phyloP scores from a whole-genome alignment of 2,888 invertebrate species.

The Macrophya annulata region DNA sequence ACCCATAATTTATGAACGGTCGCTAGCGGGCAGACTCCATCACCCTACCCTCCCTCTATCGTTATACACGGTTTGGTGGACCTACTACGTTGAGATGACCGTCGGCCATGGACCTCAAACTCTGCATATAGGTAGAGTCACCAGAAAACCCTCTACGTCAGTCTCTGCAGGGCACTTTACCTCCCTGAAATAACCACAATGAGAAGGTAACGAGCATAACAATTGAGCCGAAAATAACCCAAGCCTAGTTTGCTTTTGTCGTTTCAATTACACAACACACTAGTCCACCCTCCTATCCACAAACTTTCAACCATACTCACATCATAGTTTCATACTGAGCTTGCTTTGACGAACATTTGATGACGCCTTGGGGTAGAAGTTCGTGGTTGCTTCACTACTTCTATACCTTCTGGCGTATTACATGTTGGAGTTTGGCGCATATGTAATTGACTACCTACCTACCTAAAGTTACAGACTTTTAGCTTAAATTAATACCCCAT shows the following conservation, averaged over 20 bases:
- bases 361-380: not conserved
- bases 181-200: not conserved
- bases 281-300: not conserved
- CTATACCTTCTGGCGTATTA: not conserved
- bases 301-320: not conserved
- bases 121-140: not conserved
- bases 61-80: not conserved
- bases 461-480: constrained; percentile 29
- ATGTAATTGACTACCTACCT: not conserved
- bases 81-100: not conserved
- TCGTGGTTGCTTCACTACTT: not conserved
- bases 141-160: not conserved
- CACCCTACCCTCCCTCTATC: not conserved
- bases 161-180: not conserved
- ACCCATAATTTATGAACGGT: constrained; percentile 71
- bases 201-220: not conserved
- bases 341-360: not conserved
- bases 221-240: not conserved
- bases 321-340: constrained; percentile 8
- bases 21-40: constrained; percentile 57
- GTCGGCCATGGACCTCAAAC: not conserved
- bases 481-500: constrained; percentile 9
- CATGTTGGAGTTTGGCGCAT: not conserved
- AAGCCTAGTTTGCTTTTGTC: not conserved
- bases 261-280: not conserved